These are phyloP conservation scores for Bombyx mandarina DNA, from an alignment of 1,140 invertebrate species.

Conservation along the genomic window DNA sequence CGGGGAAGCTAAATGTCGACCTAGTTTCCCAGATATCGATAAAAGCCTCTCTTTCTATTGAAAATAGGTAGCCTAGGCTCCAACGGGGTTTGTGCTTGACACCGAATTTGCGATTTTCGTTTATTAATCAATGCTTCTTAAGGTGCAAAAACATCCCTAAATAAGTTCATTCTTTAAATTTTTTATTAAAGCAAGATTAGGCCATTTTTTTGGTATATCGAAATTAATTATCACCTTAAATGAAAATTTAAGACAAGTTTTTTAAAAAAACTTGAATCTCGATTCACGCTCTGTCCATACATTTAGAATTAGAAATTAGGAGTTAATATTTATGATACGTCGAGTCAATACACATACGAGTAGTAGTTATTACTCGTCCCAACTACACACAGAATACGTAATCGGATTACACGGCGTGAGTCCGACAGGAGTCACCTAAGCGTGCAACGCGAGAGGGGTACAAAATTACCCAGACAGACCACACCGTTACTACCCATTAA, in stretches of 20 bases:
- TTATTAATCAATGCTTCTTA: too few relatives aligned
- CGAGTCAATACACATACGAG: neutral
- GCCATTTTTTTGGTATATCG: too few relatives aligned
- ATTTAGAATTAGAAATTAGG: too few relatives aligned
- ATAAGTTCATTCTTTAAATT: too few relatives aligned
- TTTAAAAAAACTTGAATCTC: too few relatives aligned
- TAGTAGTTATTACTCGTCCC: slow-evolving; percentile 1
- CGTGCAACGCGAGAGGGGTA: slow-evolving; percentile 14
- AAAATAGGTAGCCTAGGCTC: slow-evolving; percentile 24
- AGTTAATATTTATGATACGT: too few relatives aligned
- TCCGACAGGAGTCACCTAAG: slow-evolving; percentile 8
- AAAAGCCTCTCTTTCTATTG: slow-evolving; percentile 37
- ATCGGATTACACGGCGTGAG: slow-evolving; percentile 18
- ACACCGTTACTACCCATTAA: slow-evolving; percentile 29
- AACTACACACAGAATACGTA: slow-evolving; percentile 17
- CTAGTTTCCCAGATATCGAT: slow-evolving; percentile 34
- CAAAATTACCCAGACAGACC: slow-evolving; percentile 22
- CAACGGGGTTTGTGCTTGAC: slow-evolving; percentile 11
- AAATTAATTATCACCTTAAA: too few relatives aligned
- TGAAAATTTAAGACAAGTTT: too few relatives aligned
- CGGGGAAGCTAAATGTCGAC: slow-evolving; percentile 29
- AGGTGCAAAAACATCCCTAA: too few relatives aligned
- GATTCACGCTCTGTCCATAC: too few relatives aligned
- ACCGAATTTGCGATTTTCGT: slow-evolving; percentile 6
- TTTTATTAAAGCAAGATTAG: too few relatives aligned